A percentile compares a stretch with the other conserved stretches of the same genome.
Conservation (phyloP, 2,888 invertebrate genomes). For the Troides helena region DNA sequence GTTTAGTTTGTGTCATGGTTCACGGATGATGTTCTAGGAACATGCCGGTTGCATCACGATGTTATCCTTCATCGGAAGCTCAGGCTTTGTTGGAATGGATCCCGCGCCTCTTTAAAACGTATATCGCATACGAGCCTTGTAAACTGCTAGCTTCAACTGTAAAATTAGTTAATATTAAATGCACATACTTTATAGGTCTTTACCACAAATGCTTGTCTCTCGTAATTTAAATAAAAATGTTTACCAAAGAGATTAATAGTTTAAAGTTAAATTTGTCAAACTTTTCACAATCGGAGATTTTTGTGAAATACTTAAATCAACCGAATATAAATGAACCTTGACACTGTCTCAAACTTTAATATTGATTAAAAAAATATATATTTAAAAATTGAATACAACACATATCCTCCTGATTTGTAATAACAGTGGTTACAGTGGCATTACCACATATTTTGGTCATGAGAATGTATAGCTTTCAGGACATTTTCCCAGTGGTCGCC, state of each 20-base stretch:
- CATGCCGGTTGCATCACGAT: no score
- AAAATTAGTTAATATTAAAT: no score
- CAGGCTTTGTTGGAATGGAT: no score
- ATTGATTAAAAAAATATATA: constrained; percentile 44
- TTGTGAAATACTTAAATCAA: neutral
- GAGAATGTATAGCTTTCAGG: constrained; percentile 79
- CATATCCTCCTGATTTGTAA: constrained; percentile 60
- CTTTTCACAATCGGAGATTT: neutral
- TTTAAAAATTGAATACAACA: constrained; percentile 70
- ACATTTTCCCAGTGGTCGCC: constrained; percentile 85
- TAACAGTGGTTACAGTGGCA: constrained; percentile 65
- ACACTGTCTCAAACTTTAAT: constrained; percentile 39
- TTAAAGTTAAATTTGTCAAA: neutral
- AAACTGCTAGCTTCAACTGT: no score
- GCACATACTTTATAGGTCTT: no score
- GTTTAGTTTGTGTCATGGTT: no score
- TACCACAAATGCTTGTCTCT: no score
- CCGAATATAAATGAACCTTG: neutral
- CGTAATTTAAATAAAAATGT: neutral
- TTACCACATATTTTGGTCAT: constrained; percentile 80
- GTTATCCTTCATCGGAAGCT: no score
- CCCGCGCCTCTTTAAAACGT: no score
- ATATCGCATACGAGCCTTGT: no score
- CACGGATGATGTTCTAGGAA: no score
- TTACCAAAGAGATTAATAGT: neutral